Evolutionary conservation across 2,113 vertebrate species (phyloP).

Genomic region (Andinoacara biseriatus): DNA sequence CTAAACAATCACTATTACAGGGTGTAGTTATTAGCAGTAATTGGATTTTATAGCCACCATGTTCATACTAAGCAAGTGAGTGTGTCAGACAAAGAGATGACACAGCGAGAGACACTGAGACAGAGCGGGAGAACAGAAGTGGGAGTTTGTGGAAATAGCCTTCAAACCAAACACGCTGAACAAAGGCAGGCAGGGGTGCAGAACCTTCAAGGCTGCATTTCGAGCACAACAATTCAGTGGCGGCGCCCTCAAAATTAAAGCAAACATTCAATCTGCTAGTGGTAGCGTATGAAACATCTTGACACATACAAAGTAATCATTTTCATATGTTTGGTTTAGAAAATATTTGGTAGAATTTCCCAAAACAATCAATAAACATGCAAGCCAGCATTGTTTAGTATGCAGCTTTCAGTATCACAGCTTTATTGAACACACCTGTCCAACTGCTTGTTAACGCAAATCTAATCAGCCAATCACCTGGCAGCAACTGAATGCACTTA

Average conservation of each 20-base stretch:
- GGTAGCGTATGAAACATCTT: constrained; percentile 27
- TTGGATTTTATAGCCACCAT: constrained; percentile 9
- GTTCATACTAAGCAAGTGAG: constrained; percentile 20
- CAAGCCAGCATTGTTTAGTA: background rate
- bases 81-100: constrained; percentile 52
- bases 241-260: constrained; percentile 50
- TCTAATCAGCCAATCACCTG: background rate
- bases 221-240: constrained; percentile 35
- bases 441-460: background rate
- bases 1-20: background rate
- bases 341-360: constrained; percentile 15
- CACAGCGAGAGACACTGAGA: constrained; percentile 54
- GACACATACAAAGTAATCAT: constrained; percentile 9
- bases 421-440: background rate
- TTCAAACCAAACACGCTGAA: constrained; percentile 59
- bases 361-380: background rate
- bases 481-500: background rate
- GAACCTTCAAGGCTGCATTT: constrained; percentile 59
- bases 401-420: background rate
- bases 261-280: constrained; percentile 46
- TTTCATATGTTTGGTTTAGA: constrained; percentile 24
- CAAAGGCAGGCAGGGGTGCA: constrained; percentile 48
- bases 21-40: constrained; percentile 14
- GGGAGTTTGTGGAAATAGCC: constrained; percentile 63
- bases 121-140: constrained; percentile 46